Conservation (phyloP, 2,888 invertebrate species). For the Thecophora atra region DNA sequence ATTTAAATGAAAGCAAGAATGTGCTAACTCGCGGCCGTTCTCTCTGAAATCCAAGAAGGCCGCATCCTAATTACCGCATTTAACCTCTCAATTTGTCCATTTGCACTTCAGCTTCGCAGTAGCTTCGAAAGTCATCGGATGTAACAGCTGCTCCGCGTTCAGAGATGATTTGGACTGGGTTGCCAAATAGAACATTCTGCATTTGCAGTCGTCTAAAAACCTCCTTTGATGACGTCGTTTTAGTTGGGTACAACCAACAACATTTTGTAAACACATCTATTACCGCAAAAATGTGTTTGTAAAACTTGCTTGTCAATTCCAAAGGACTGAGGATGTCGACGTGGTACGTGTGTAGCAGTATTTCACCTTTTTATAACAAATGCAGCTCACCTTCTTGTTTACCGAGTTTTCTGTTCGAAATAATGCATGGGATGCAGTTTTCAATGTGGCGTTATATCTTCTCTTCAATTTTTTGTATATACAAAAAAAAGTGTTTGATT, state of each 20-base stretch:
- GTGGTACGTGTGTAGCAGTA: slow-evolving; percentile 37
- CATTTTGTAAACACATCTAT: slow-evolving; percentile 57
- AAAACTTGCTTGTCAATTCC: slow-evolving; percentile 3
- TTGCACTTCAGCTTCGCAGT: too few species aligned
- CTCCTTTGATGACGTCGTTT: too few species aligned
- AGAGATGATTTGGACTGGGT: too few species aligned
- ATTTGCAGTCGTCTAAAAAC: too few species aligned
- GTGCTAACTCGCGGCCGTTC: too few species aligned
- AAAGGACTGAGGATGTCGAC: slow-evolving; percentile 34
- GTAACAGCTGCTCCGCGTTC: too few species aligned
- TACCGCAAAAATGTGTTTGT: slow-evolving; percentile 52
- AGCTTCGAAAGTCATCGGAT: too few species aligned
- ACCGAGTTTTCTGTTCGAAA: slow-evolving; percentile 38
- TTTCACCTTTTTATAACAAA: slow-evolving; percentile 35
- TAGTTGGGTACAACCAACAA: slow-evolving; percentile 57
- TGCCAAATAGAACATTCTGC: too few species aligned
- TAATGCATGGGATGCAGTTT: slow-evolving; percentile 39
- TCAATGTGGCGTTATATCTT: slow-evolving; percentile 38
- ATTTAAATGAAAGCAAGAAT: too few species aligned
- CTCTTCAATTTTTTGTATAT: slow-evolving; percentile 36
- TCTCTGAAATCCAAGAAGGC: too few species aligned
- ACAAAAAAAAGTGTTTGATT: slow-evolving; percentile 36
- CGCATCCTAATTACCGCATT: too few species aligned
- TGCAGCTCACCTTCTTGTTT: slow-evolving; percentile 39
- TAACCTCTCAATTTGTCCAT: too few species aligned